These are phyloP conservation scores for Greenwoodochromis staneri DNA, from an alignment of 2,113 vertebrate genomes.

Conservation along the genomic window DNA sequence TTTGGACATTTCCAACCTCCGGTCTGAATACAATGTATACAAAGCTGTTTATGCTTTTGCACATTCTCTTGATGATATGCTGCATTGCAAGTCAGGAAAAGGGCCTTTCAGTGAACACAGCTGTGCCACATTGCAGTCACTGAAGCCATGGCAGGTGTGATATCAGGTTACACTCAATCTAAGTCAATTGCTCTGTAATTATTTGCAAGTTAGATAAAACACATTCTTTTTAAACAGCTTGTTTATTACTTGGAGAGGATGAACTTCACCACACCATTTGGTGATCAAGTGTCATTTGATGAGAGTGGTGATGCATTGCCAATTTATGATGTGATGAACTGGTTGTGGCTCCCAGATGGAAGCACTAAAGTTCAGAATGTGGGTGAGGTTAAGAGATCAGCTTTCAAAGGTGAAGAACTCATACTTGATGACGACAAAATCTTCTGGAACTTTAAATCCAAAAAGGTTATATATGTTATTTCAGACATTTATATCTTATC, in stretches of 20 bases:
- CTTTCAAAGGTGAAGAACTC: slow-evolving; percentile 23
- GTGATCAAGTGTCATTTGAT: slow-evolving; percentile 57
- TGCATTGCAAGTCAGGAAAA: not conserved
- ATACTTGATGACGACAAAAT: slow-evolving; percentile 50
- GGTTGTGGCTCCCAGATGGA: slow-evolving; percentile 35
- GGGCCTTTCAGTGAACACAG: not conserved
- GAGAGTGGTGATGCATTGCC: slow-evolving; percentile 60
- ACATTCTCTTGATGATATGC: not conserved
- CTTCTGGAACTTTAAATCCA: slow-evolving; percentile 48
- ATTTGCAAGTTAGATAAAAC: not conserved
- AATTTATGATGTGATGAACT: slow-evolving; percentile 69
- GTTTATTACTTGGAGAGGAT: slow-evolving; percentile 59
- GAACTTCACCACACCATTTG: slow-evolving; percentile 54
- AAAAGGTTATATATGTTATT: not conserved
- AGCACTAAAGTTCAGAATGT: slow-evolving; percentile 36
- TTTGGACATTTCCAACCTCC: not conserved
- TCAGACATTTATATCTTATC: not conserved
- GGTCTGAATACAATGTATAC: not conserved
- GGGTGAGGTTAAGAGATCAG: slow-evolving; percentile 48
- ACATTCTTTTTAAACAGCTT: slow-evolving; percentile 24
- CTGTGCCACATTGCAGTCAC: not conserved
- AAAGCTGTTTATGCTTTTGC: not conserved
- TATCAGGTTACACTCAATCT: not conserved
- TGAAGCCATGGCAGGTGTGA: not conserved
- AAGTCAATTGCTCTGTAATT: not conserved